Percentiles rank a stretch among this genome's conserved stretches.
Conservation (phyloP, 2,888 invertebrate species). For the Drosophila neutralis region DNA sequence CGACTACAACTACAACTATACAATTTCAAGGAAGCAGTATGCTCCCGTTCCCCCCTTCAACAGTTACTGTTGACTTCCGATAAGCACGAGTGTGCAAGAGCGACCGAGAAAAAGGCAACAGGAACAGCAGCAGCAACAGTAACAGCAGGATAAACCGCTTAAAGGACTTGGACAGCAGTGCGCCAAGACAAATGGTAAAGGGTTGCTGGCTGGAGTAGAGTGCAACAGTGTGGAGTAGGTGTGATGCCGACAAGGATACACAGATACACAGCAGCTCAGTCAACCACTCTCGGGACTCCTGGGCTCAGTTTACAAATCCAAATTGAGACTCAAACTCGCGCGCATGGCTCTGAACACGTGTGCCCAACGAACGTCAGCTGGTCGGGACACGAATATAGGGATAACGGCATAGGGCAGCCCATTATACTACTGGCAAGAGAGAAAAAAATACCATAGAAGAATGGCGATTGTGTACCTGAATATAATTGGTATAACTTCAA, state of each 20-base stretch:
- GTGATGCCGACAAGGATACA: slow-evolving; percentile 74
- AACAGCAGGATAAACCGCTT: slow-evolving; percentile 79
- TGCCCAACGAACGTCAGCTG: slow-evolving; percentile 58
- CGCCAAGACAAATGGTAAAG: slow-evolving; percentile 60
- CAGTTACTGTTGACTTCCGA: slow-evolving; percentile 77
- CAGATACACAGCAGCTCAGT: slow-evolving; percentile 52
- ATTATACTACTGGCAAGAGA: slow-evolving; percentile 5
- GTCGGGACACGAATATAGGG: slow-evolving; percentile 8
- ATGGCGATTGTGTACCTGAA: slow-evolving; percentile 2
- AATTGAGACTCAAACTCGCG: slow-evolving; percentile 71
- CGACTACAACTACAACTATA: slow-evolving; percentile 37
- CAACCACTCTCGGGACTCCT: slow-evolving; percentile 27
- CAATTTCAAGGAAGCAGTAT: slow-evolving; percentile 69
- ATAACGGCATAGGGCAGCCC: slow-evolving; percentile 15
- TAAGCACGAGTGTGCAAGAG: slow-evolving; percentile 69
- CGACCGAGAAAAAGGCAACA: slow-evolving; percentile 42
- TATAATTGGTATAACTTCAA: slow-evolving; percentile 4
- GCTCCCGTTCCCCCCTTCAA: slow-evolving; percentile 51
- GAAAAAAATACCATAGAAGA: slow-evolving; percentile 12
- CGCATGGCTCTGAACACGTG: slow-evolving; percentile 73
- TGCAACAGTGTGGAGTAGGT: slow-evolving; percentile 55
- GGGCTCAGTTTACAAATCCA: slow-evolving; percentile 72
- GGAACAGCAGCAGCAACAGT: slow-evolving; percentile 51
- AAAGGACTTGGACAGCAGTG: slow-evolving; percentile 61
- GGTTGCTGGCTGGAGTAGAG: slow-evolving; percentile 54